phyloP scores from a whole-genome alignment of 2,113 vertebrate species.

The Petromus typicus region DNA sequence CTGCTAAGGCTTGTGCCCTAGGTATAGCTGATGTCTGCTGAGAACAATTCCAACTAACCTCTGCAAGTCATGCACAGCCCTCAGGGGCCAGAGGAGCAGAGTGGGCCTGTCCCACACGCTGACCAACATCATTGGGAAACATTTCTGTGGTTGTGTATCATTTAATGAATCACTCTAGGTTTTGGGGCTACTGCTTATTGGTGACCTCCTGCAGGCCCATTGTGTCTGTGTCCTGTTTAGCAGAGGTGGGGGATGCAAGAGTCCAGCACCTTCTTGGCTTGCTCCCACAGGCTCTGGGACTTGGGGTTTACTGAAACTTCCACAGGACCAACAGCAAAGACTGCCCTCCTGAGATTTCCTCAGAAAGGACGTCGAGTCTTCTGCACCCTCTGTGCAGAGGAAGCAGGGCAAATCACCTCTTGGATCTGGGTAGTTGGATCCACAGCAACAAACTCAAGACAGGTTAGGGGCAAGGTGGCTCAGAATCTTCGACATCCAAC shows the following conservation, averaged over 20 bases:
- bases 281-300: neutral
- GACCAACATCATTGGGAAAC: neutral
- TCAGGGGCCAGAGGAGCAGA: neutral
- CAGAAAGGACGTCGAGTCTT: neutral
- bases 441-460: neutral
- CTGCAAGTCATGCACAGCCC: neutral
- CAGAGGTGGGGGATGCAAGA: neutral
- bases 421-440: neutral
- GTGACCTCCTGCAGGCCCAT: neutral
- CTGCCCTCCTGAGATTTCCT: neutral
- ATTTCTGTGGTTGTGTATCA: neutral
- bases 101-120: rapidly evolving
- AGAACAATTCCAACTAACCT: neutral
- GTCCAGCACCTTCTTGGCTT: too few relatives aligned
- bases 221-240: neutral
- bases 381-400: neutral
- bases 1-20: neutral
- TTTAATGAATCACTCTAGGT: too few relatives aligned
- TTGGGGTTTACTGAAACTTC: neutral
- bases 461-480: neutral
- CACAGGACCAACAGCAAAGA: neutral
- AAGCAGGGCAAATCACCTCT: neutral
- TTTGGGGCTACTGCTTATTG: neutral
- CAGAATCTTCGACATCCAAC: neutral
- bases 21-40: neutral